Evolutionary conservation across 2,113 vertebrate species (phyloP).

Genomic region (Cynocephalus volans): DNA sequence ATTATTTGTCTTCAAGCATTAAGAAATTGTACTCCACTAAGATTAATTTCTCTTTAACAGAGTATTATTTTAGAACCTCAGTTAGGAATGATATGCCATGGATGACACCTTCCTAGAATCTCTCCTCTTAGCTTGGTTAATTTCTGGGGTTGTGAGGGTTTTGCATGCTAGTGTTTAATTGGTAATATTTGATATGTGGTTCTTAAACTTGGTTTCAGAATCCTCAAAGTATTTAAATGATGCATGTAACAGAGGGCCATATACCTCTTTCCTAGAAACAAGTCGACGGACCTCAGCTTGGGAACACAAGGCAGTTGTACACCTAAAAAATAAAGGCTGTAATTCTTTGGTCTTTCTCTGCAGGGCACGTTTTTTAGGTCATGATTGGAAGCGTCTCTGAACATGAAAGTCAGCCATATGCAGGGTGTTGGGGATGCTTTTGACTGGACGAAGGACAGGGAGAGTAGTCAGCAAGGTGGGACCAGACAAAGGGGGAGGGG

Average conservation of each 20-base stretch:
- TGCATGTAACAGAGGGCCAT: not conserved
- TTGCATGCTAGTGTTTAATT: not conserved
- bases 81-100: not conserved
- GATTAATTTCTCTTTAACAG: not conserved
- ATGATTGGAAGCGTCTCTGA: not conserved
- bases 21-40: not conserved
- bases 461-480: not conserved
- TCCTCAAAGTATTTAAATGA: not conserved
- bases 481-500: not conserved
- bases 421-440: not conserved
- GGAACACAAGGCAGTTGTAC: not conserved
- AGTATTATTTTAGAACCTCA: not conserved
- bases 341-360: not conserved
- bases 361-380: not conserved
- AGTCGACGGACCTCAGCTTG: not conserved
- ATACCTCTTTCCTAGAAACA: not conserved
- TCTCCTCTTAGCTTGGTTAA: not conserved
- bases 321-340: not conserved
- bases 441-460: not conserved
- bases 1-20: not conserved
- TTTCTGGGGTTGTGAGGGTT: not conserved
- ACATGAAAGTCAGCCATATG: not conserved
- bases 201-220: not conserved
- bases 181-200: not conserved
- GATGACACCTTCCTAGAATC: not conserved